Conservation (phyloP, 2,113 vertebrate genomes). For the Aldabrachelys gigantea region DNA sequence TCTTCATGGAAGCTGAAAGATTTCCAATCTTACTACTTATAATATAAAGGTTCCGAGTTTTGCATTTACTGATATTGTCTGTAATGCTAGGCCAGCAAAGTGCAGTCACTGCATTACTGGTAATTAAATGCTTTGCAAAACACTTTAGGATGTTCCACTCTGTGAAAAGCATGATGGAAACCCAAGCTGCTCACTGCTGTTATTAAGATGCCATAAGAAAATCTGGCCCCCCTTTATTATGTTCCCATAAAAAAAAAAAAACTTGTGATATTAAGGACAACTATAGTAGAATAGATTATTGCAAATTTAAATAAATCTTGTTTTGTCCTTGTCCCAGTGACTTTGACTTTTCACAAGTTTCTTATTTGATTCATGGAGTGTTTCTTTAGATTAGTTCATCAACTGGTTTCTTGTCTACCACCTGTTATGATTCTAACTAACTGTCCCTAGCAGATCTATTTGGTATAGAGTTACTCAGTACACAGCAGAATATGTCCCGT, state of each 20-base stretch:
- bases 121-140: background rate
- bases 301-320: background rate
- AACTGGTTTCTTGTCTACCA: background rate
- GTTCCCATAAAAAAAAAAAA: background rate
- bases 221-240: background rate
- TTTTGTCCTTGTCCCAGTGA: background rate
- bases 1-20: background rate
- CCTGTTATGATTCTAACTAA: background rate
- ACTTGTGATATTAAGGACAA: background rate
- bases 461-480: background rate
- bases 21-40: background rate
- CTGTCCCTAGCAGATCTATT: background rate
- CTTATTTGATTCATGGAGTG: background rate
- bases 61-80: background rate
- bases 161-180: background rate
- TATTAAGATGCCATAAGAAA: background rate
- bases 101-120: rapidly evolving
- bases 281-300: background rate
- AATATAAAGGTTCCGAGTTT: background rate
- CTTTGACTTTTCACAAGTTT: background rate
- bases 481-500: background rate
- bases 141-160: background rate
- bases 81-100: background rate
- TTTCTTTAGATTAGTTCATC: background rate
- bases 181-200: background rate